Percentiles rank a stretch among this genome's conserved stretches.
phyloP scores from a whole-genome alignment of 2,797 vertebrate genomes.

The Fundulus diaphanus region DNA sequence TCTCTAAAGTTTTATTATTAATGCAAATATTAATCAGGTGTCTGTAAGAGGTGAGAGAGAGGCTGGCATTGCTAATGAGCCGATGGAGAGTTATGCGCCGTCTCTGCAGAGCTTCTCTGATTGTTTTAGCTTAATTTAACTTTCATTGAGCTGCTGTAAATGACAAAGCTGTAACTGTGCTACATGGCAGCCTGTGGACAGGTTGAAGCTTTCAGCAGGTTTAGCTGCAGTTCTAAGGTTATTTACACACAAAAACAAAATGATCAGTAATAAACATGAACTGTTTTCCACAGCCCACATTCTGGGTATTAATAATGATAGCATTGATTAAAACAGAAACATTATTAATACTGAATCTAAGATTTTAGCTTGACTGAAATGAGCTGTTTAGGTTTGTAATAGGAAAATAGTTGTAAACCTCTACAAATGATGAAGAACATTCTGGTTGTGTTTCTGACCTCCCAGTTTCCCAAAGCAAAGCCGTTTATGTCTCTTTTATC shows the following conservation, averaged over 20 bases:
- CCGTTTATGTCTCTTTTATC: conserved; percentile 55
- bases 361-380: too few relatives aligned
- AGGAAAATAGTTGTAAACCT: not conserved
- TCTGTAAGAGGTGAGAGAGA: conserved; percentile 5
- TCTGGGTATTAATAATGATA: too few relatives aligned
- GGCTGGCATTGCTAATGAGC: conserved; percentile 10
- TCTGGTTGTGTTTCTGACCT: not conserved
- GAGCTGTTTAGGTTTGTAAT: not conserved
- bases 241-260: not conserved
- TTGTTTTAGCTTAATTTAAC: conserved; percentile 8
- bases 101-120: not conserved
- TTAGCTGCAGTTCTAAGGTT: not conserved
- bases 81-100: conserved; percentile 5
- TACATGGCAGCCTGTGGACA: not conserved
- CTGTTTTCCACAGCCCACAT: too few relatives aligned
- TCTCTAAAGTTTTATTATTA: conserved; percentile 10
- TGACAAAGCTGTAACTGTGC: not conserved
- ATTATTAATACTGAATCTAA: not conserved
- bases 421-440: not conserved
- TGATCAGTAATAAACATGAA: not conserved
- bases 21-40: conserved; percentile 6
- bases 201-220: not conserved
- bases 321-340: not conserved
- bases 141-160: conserved; percentile 13
- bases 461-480: conserved; percentile 23